These are phyloP conservation scores for Acheta domesticus DNA, from an alignment of 2,888 invertebrate species.

Conservation along the genomic window DNA sequence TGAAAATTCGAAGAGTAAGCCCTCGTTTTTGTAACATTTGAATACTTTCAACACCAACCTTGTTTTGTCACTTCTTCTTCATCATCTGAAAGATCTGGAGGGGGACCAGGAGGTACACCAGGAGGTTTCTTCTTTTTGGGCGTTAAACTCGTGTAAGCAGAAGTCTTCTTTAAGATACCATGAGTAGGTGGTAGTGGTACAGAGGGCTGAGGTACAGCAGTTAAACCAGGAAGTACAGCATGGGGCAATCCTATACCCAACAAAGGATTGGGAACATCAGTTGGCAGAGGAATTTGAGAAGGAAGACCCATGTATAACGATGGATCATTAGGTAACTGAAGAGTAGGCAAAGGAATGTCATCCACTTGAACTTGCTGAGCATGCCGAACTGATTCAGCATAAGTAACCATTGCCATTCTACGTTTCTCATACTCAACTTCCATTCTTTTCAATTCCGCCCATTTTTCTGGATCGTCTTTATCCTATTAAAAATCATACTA, in stretches of 20 bases:
- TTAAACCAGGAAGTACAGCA: slow-evolving; percentile 28
- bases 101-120: slow-evolving; percentile 83
- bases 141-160: slow-evolving; percentile 48
- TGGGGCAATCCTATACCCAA: slow-evolving; percentile 41
- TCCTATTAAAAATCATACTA: slow-evolving; percentile 56
- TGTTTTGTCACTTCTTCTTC: slow-evolving; percentile 54
- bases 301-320: slow-evolving; percentile 44
- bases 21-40: too few relatives aligned
- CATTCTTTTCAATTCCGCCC: slow-evolving; percentile 83
- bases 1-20: too few relatives aligned
- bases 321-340: slow-evolving; percentile 41
- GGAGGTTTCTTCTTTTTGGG: slow-evolving; percentile 55
- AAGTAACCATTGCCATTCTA: slow-evolving; percentile 79
- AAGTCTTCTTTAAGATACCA: slow-evolving; percentile 71
- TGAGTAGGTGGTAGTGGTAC: slow-evolving; percentile 63
- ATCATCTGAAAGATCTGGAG: slow-evolving; percentile 67
- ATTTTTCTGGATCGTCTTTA: slow-evolving; percentile 93
- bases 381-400: slow-evolving; percentile 91
- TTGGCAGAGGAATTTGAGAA: slow-evolving; percentile 55
- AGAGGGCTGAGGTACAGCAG: slow-evolving; percentile 50
- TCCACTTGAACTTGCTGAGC: slow-evolving; percentile 91
- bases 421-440: slow-evolving; percentile 91
- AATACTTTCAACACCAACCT: not conserved
- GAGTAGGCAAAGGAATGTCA: slow-evolving; percentile 83
- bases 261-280: slow-evolving; percentile 41